Conservation (phyloP, 1,140 invertebrate genomes). For the Macrobrachium nipponense region DNA sequence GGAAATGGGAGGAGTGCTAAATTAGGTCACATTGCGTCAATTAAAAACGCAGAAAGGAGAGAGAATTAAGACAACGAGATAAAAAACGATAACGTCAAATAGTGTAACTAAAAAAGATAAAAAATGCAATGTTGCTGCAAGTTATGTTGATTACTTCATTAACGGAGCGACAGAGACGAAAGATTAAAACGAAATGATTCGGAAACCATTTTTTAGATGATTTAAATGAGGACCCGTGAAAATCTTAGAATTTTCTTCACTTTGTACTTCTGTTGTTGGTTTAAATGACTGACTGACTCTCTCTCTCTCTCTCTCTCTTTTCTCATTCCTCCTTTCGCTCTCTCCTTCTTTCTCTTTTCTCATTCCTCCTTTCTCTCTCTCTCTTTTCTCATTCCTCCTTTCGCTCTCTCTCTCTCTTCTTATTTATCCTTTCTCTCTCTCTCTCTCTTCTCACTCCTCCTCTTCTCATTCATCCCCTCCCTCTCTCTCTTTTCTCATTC, state of each 20-base stretch:
- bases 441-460: no score
- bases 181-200: not conserved
- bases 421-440: no score
- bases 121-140: not conserved
- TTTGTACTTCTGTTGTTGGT: not conserved
- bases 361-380: not conserved
- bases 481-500: no score
- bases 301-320: not conserved
- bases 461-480: no score
- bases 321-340: no score
- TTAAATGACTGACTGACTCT: not conserved
- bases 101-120: not conserved
- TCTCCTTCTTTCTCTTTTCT: not conserved
- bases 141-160: not conserved
- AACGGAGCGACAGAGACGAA: not conserved
- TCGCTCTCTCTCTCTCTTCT: not conserved
- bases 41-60: not conserved
- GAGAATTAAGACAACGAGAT: not conserved
- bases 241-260: not conserved
- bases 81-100: not conserved
- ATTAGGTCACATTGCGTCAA: no score
- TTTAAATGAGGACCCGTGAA: not conserved
- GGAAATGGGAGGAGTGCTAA: no score
- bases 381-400: not conserved
- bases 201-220: not conserved